Conservation (phyloP, 1,140 invertebrate genomes). For the Paracyclopina nana region DNA sequence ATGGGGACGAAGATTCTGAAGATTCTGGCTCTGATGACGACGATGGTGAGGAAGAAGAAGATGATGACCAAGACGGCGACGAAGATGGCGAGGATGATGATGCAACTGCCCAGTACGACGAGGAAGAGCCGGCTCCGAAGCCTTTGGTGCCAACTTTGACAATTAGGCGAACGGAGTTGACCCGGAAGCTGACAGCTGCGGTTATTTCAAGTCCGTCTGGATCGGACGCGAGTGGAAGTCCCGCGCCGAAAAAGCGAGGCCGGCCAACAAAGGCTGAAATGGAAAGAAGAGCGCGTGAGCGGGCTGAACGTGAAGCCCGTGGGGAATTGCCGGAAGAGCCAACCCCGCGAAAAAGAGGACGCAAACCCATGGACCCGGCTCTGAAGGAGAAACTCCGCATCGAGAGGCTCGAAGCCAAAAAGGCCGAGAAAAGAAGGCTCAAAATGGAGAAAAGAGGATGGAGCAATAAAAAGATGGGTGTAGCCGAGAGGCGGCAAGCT, state of each 20-base stretch:
- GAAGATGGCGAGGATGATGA: background rate
- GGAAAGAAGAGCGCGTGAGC: background rate
- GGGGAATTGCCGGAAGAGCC: background rate
- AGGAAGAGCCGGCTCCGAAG: background rate
- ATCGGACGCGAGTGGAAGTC: background rate
- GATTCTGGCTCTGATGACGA: background rate
- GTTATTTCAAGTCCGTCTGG: no score
- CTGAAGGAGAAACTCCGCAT: background rate
- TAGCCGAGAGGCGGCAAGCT: background rate
- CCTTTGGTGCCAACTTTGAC: background rate
- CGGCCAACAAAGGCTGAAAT: constrained; percentile 10
- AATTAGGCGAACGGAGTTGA: background rate
- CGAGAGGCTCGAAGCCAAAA: background rate
- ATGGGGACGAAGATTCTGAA: background rate
- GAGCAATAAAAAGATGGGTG: background rate
- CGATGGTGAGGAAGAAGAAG: constrained; percentile 6
- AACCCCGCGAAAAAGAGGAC: background rate
- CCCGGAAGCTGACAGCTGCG: background rate
- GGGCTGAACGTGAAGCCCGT: background rate
- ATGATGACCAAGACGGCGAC: background rate
- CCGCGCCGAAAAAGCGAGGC: constrained; percentile 11
- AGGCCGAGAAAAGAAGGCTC: background rate
- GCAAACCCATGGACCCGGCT: background rate
- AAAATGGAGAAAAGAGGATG: background rate
- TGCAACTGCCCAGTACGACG: background rate